Conservation (phyloP, 2,797 vertebrate genomes). For the Oryzias sinensis region DNA sequence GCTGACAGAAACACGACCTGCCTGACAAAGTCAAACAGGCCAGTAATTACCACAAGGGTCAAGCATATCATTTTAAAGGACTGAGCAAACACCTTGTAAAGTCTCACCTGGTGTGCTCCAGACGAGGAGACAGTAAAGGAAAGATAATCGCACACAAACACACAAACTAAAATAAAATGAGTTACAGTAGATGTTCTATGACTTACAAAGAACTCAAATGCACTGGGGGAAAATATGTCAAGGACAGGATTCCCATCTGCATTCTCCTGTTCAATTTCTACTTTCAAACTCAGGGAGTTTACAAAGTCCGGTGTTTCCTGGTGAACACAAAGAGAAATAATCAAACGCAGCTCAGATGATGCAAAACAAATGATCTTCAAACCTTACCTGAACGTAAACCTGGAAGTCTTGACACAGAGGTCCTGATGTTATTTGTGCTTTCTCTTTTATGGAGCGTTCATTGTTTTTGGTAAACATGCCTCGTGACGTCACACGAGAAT, state of each 20-base stretch:
- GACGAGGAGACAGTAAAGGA: not conserved
- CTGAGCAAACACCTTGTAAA: slow-evolving; percentile 15
- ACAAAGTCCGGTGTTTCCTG: slow-evolving; percentile 87
- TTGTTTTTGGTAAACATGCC: slow-evolving; percentile 84
- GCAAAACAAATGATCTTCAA: not conserved
- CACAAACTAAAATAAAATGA: not conserved
- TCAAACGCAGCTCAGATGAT: too few relatives aligned
- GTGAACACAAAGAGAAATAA: slow-evolving; percentile 9
- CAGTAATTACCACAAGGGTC: slow-evolving; percentile 29
- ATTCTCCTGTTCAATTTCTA: slow-evolving; percentile 80
- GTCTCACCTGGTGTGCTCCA: slow-evolving; percentile 7
- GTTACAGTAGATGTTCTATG: not conserved
- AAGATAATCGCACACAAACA: slow-evolving; percentile 2
- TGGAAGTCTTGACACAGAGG: slow-evolving; percentile 68
- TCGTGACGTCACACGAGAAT: slow-evolving; percentile 83
- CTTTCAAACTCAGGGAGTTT: slow-evolving; percentile 81
- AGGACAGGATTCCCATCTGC: slow-evolving; percentile 83
- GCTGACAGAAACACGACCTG: slow-evolving; percentile 2
- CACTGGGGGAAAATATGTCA: slow-evolving; percentile 74
- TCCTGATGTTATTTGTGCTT: slow-evolving; percentile 50
- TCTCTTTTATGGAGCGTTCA: slow-evolving; percentile 79
- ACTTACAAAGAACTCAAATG: slow-evolving; percentile 88
- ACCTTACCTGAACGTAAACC: slow-evolving; percentile 84
- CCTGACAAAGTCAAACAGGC: slow-evolving; percentile 22
- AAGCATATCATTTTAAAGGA: slow-evolving; percentile 38